These are phyloP conservation scores for Drosophila planitibia DNA, from an alignment of 2,888 invertebrate genomes.

Conservation along the genomic window DNA sequence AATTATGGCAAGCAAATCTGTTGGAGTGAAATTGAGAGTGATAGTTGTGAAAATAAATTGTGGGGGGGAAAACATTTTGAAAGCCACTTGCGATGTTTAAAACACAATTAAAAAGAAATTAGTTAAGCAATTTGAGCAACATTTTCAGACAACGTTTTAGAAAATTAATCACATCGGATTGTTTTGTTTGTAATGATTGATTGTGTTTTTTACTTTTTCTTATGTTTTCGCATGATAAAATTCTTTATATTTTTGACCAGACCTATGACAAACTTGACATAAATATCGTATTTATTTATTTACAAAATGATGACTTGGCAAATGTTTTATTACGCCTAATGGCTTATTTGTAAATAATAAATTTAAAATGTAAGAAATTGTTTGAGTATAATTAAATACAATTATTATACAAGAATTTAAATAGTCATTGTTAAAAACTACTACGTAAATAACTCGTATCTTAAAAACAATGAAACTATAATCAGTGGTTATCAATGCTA, in stretches of 20 bases:
- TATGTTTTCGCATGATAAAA: not conserved
- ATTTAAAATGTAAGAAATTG: not conserved
- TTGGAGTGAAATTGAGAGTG: conserved; percentile 3
- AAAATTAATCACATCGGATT: not conserved
- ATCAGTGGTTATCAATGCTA: not conserved
- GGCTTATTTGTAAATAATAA: not conserved
- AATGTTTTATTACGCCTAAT: not conserved
- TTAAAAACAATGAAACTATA: not conserved
- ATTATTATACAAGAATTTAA: not conserved
- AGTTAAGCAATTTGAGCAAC: not conserved
- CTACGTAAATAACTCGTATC: not conserved
- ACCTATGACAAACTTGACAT: not conserved
- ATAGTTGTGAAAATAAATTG: conserved; percentile 6
- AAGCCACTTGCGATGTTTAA: not conserved
- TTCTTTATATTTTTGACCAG: not conserved
- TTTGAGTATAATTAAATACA: not conserved
- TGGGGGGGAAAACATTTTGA: not conserved
- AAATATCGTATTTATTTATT: not conserved
- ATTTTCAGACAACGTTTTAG: not conserved
- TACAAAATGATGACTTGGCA: not conserved
- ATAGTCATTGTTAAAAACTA: not conserved
- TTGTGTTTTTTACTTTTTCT: not conserved
- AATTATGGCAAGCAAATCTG: not conserved
- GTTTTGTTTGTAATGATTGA: not conserved
- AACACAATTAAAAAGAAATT: conserved; percentile 1